phyloP scores from a whole-genome alignment of 1,140 invertebrate genomes.

The Formica selysi region DNA sequence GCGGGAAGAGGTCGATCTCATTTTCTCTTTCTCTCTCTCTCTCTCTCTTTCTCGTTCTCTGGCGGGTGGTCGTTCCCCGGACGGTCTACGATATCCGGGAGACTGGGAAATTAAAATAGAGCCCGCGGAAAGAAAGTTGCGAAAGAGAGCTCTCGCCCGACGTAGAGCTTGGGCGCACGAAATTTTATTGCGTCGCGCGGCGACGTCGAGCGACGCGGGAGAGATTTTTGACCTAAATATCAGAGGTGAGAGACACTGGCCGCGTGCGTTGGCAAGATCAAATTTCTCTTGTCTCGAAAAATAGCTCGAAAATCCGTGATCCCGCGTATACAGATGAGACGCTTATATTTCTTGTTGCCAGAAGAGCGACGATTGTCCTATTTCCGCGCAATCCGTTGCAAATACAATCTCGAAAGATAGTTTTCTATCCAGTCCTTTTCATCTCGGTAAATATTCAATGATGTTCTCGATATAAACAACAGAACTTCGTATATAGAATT shows the following conservation, averaged over 20 bases:
- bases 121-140: slow-evolving; percentile 75
- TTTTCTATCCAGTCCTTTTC: neutral
- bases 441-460: neutral
- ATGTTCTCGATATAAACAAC: neutral
- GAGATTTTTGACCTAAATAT: slow-evolving; percentile 84
- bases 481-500: neutral
- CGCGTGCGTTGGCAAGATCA: slow-evolving; percentile 44
- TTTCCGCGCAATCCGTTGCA: neutral
- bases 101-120: slow-evolving; percentile 80
- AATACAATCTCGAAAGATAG: neutral
- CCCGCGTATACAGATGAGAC: neutral
- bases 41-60: slow-evolving; percentile 49
- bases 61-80: slow-evolving; percentile 75
- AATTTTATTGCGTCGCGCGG: slow-evolving; percentile 76
- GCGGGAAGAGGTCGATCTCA: slow-evolving; percentile 4
- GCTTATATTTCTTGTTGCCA: slow-evolving; percentile 33
- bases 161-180: slow-evolving; percentile 70
- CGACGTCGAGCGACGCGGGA: slow-evolving; percentile 79
- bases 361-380: slow-evolving; percentile 13
- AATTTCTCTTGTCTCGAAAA: slow-evolving; percentile 47
- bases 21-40: neutral
- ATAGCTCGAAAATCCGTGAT: slow-evolving; percentile 50
- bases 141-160: slow-evolving; percentile 60
- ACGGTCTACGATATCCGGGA: slow-evolving; percentile 63
- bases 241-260: slow-evolving; percentile 62